Evolutionary conservation across 2,113 vertebrate species (phyloP), one percentile per base, ranked within the genome.

Genomic region (Charina bottae): DNA sequence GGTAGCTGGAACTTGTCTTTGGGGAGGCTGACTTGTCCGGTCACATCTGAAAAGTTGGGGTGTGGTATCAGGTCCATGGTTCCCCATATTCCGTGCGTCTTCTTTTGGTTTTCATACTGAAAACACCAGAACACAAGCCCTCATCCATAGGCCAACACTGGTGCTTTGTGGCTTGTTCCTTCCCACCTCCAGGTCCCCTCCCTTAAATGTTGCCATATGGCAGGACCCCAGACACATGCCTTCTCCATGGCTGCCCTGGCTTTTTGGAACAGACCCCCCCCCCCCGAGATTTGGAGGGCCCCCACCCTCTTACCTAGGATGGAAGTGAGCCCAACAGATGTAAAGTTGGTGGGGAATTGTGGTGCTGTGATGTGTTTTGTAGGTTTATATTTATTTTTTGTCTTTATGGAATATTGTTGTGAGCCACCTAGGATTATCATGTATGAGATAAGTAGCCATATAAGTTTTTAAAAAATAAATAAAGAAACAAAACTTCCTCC

Each of bases 51-150:
- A 94, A 96, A 98, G 26, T 84, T 12, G 56, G 96, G 95, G 55
- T 88, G 90, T 1, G 62, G 94, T n/a, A 83, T 4, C 0, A 98
- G 58, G 8, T 94, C 92, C 42, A 92, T 95, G 15, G 92, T 59
- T 0, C 96, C 96, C 98, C 98, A 98, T 4, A 93, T 92, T 33
- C 96, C 97, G 90, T 96, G 83, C 0, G 94, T 59, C 92, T 96
- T 95, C 91, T 93, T 95, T 92, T 98, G 97, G 84, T 97, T 97
- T 89, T 98, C 98, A 0, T 96, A 98, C 98, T 98, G 93, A 68
- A 19, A 85, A 1, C 2, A 0, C 3, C 62, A 60, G 46, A 33
- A 3, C 4, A 2, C 6, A 62, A 26, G 33, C 0, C n/a, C 49
- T 13, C 49, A 58, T 55, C 28, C 28, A 9, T 2, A 0, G 58